Evolutionary conservation across 2,113 vertebrate genomes (phyloP).

Genomic region (Vidua macroura): DNA sequence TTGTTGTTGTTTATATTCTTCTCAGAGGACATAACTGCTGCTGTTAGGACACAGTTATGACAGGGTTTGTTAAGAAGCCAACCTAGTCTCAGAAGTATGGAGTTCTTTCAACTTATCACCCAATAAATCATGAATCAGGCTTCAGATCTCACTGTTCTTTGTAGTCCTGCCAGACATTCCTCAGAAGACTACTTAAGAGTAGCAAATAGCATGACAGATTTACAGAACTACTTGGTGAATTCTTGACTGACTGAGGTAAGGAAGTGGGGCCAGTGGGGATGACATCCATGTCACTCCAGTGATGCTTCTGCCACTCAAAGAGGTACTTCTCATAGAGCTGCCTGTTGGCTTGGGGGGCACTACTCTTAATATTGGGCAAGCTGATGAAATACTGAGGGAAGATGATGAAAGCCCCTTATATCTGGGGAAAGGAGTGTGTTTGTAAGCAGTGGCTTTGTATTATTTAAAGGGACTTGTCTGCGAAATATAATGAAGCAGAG

Average conservation of each 20-base stretch:
- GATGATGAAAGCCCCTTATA: neutral
- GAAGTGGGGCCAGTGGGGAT: accelerated
- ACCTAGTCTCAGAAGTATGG: neutral
- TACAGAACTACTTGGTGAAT: neutral
- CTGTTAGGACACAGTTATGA: neutral
- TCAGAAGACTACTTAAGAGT: neutral
- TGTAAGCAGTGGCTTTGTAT: neutral
- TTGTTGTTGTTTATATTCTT: neutral
- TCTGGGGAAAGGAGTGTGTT: neutral
- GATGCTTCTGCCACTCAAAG: neutral
- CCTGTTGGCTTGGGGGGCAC: neutral
- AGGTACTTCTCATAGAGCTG: neutral
- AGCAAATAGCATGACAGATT: neutral
- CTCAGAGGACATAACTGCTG: neutral
- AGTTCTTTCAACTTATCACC: conserved; percentile 16
- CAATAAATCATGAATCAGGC: conserved; percentile 39
- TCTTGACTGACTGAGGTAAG: neutral
- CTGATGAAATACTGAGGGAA: neutral
- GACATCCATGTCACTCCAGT: neutral
- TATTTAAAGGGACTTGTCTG: neutral
- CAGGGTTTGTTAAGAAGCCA: neutral
- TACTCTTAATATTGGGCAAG: neutral
- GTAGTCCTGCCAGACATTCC: conserved; percentile 27
- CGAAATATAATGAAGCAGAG: neutral
- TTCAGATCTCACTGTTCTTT: conserved; percentile 44